phyloP scores from a whole-genome alignment of 2,888 invertebrate genomes.

The Priocnemis perturbator region DNA sequence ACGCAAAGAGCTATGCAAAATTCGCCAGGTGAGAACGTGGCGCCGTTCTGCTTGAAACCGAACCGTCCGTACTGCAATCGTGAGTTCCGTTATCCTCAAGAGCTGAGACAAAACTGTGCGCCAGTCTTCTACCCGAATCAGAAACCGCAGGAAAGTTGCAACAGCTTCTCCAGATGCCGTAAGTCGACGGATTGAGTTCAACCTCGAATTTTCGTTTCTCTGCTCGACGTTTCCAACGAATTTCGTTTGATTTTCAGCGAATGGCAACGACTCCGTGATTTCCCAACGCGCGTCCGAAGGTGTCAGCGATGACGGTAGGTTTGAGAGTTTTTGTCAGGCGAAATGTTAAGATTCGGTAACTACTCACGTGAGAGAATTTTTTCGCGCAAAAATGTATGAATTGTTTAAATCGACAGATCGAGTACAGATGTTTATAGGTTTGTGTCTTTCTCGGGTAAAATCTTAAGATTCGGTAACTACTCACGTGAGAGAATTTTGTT shows the following conservation, averaged over 20 bases:
- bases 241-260: conserved; percentile 42
- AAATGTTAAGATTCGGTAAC: too few species aligned
- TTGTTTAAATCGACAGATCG: too few species aligned
- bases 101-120: conserved; percentile 52
- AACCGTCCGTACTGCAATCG: conserved; percentile 45
- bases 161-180: conserved; percentile 60
- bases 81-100: conserved; percentile 29
- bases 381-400: too few species aligned
- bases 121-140: conserved; percentile 54
- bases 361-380: too few species aligned
- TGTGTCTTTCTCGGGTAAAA: too few species aligned
- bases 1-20: background rate
- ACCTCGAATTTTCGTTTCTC: too few species aligned
- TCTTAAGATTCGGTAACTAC: too few species aligned
- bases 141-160: conserved; percentile 51
- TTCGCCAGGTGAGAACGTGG: conserved; percentile 52
- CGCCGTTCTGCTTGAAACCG: conserved; percentile 60
- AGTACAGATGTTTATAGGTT: too few species aligned
- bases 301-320: conserved; percentile 16
- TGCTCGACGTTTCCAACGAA: background rate
- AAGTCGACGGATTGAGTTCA: conserved; percentile 40
- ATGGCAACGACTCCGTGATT: conserved; percentile 47
- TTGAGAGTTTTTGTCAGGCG: conserved; percentile 18
- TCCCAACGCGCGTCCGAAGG: conserved; percentile 8
- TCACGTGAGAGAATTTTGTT: too few species aligned